Base-by-base conservation (phyloP, 2,797 vertebrate genomes). In the Phoeniculus purpureus region DNA sequence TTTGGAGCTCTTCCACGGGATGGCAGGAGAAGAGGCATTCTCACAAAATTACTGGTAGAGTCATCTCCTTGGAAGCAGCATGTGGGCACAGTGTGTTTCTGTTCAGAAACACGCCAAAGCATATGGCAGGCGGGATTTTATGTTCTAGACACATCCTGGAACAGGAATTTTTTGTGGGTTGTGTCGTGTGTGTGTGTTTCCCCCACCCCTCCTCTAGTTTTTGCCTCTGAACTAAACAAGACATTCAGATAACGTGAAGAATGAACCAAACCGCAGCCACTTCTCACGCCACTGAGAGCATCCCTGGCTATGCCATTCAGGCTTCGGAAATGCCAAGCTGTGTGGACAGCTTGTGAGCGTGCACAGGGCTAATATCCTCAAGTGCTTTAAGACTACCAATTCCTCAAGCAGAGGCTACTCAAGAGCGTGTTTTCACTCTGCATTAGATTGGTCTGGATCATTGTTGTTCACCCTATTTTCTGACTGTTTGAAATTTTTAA, bases 1-100 rank as follows among this genome's bases (percentile, higher is more conserved):
- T 70, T 91, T 13, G 4, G 72, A 82, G 59, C 27, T 64, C 11
- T 89, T 82, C 72, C 25, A 8, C 0, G 7, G 55, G 66, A 70
- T 68, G 17, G 34, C 43, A 62, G 60, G 26, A 66, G 73, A 71
- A 34, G 52, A 64, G 21, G 13, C 14, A 3, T 23, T 81, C 70
- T 83, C 60, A 37, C 51, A 83, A 43, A 95, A 79, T 82, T 65
- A 85, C 66, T 34, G 37, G 26, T 77, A 34, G 81, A 17, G 65
- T 94, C 89, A 95, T 83, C 70, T 95, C 71, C 95, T 92, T 85
- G 73, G 74, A 83, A 89, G 77, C 59, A 47, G n/a, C 29, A 25
- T 60, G 83, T 82, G 64, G 87, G 32, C 56, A 79, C 92, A 90
- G 85, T 11, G 18, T 81, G 65, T 78, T 78, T 85, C 58, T 93